phyloP scores from a whole-genome alignment of 2,888 invertebrate species.

The Nymphalis urticae region DNA sequence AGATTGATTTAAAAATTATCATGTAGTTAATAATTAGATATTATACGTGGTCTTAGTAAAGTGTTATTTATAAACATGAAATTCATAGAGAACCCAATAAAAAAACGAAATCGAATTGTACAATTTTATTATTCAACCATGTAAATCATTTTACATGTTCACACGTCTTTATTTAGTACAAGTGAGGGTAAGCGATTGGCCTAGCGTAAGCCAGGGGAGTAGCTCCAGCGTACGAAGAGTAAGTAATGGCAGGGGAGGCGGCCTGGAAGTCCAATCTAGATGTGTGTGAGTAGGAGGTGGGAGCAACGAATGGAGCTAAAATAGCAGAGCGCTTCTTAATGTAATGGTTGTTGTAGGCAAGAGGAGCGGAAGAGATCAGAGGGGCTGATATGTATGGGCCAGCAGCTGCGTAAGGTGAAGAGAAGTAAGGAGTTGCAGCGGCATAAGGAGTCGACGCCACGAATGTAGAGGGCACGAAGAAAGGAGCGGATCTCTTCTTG shows the following conservation, averaged over 20 bases:
- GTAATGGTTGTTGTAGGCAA: slow-evolving; percentile 32
- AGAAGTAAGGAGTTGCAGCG: slow-evolving; percentile 42
- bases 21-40: too few relatives aligned
- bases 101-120: background rate
- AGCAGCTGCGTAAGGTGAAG: slow-evolving; percentile 50
- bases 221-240: slow-evolving; percentile 49
- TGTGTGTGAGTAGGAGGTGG: slow-evolving; percentile 11
- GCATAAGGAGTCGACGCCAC: slow-evolving; percentile 34
- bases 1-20: too few relatives aligned
- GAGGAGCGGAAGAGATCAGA: slow-evolving; percentile 42
- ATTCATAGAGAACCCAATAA: background rate
- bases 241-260: slow-evolving; percentile 49
- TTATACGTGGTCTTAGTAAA: too few relatives aligned
- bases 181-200: background rate
- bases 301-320: slow-evolving; percentile 28
- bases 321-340: slow-evolving; percentile 43
- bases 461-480: slow-evolving; percentile 40
- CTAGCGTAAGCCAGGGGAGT: slow-evolving; percentile 37
- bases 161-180: background rate
- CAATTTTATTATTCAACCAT: background rate
- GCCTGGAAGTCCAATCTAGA: background rate
- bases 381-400: slow-evolving; percentile 41
- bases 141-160: background rate
- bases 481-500: slow-evolving; percentile 63
- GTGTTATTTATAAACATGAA: too few relatives aligned